These are phyloP conservation scores for Drosophila mimica DNA, from an alignment of 2,888 invertebrate species.

Conservation along the genomic window DNA sequence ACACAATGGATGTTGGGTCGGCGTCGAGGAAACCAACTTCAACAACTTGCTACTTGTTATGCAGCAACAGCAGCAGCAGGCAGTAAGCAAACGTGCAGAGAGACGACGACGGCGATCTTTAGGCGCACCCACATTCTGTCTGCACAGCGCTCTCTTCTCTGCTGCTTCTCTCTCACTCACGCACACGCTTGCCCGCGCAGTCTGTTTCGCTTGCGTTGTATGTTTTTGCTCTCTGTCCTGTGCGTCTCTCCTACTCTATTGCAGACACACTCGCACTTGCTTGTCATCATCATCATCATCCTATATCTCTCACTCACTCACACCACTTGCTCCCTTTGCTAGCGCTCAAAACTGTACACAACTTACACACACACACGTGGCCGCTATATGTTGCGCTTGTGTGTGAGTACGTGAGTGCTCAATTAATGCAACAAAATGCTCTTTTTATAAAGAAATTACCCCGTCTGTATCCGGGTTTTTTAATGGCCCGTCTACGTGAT, in stretches of 20 bases:
- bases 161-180: slow-evolving; percentile 11
- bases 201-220: background rate
- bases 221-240: background rate
- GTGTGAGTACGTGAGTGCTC: slow-evolving; percentile 33
- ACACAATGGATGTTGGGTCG: slow-evolving; percentile 3
- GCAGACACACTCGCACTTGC: background rate
- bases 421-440: slow-evolving; percentile 58
- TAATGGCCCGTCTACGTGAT: slow-evolving; percentile 30
- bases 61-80: slow-evolving; percentile 34
- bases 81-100: slow-evolving; percentile 36
- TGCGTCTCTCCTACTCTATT: slow-evolving; percentile 11
- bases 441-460: slow-evolving; percentile 59
- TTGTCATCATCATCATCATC: background rate
- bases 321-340: slow-evolving; percentile 12
- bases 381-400: background rate
- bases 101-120: slow-evolving; percentile 35
- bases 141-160: slow-evolving; percentile 33
- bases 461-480: slow-evolving; percentile 42
- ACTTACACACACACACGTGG: slow-evolving; percentile 4
- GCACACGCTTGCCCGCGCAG: slow-evolving; percentile 8
- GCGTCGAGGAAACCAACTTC: slow-evolving; percentile 17
- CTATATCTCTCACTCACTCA: slow-evolving; percentile 16
- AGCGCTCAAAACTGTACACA: slow-evolving; percentile 10
- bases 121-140: slow-evolving; percentile 64
- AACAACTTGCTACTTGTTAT: slow-evolving; percentile 65